These are phyloP conservation scores for Prunella strophiata DNA, from an alignment of 2,797 vertebrate species.

Conservation along the genomic window DNA sequence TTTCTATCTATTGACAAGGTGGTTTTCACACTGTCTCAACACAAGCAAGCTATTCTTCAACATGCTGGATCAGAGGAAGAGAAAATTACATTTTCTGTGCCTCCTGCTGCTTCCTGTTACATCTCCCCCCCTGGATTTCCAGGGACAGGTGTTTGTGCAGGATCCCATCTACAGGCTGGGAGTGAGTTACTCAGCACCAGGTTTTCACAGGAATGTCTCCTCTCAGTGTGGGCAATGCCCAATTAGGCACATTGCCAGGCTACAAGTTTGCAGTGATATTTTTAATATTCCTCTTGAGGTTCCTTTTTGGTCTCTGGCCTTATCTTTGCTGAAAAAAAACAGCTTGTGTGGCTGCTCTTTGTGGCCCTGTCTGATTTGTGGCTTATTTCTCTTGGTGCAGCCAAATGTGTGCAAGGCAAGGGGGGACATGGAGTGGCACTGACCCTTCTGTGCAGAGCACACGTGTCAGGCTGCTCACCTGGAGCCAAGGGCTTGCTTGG, in stretches of 20 bases:
- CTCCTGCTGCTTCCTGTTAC: not conserved
- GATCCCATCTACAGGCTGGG: not conserved
- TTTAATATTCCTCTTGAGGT: constrained; percentile 30
- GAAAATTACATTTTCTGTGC: constrained; percentile 42
- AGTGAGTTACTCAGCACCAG: not conserved
- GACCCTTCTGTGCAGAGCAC: not conserved
- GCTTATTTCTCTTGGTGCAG: not conserved
- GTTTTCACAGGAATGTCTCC: constrained; percentile 14
- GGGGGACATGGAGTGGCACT: rapidly evolving
- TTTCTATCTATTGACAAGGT: constrained; percentile 16
- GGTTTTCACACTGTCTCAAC: constrained; percentile 13
- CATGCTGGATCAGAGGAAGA: not conserved
- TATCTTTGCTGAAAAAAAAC: constrained; percentile 6
- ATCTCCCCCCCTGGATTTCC: not conserved
- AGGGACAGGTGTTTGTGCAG: constrained; percentile 4
- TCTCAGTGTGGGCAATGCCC: not conserved
- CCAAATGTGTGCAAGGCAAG: not conserved
- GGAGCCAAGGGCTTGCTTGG: not conserved
- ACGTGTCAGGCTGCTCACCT: not conserved
- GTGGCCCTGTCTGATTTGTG: not conserved
- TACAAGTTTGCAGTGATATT: constrained; percentile 18
- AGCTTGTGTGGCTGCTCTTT: not conserved
- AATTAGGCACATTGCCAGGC: constrained; percentile 31
- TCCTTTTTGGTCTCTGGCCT: not conserved
- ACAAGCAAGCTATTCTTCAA: constrained; percentile 5